Percentiles rank a stretch among this genome's conserved stretches.
These are phyloP conservation scores for Spea multiplicata DNA, from an alignment of 2,113 vertebrate species.

Conservation along the genomic window DNA sequence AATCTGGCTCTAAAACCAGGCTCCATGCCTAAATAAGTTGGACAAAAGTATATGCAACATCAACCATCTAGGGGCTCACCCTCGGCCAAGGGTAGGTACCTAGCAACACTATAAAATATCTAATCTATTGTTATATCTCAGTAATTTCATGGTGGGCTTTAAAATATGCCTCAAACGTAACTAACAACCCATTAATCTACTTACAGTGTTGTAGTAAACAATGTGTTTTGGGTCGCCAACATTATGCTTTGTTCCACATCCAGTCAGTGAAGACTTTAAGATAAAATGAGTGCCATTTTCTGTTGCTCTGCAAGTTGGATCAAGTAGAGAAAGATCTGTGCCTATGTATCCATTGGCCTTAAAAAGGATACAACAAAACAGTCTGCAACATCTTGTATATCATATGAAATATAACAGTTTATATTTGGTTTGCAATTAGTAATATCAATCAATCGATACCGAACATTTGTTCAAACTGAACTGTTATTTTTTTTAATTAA, in stretches of 20 bases:
- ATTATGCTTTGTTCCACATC: constrained; percentile 73
- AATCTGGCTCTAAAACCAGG: no score
- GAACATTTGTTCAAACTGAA: no score
- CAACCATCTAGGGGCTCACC: no score
- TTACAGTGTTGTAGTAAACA: constrained; percentile 87
- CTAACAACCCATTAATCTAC: constrained; percentile 52
- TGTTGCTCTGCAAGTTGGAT: constrained; percentile 83
- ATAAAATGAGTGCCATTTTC: constrained; percentile 89
- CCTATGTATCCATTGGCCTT: constrained; percentile 75
- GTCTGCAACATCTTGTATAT: neutral
- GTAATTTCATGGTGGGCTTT: neutral
- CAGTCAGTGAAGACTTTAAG: constrained; percentile 76
- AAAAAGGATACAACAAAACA: constrained; percentile 52
- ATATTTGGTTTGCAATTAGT: no score
- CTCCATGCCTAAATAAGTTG: no score
- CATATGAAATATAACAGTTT: neutral
- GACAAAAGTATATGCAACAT: no score
- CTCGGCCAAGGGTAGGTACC: no score
- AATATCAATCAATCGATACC: no score
- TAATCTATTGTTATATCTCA: no score
- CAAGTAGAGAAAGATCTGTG: constrained; percentile 81
- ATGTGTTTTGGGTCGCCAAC: constrained; percentile 57
- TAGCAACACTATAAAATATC: no score
- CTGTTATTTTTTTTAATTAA: no score
- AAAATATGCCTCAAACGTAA: neutral